Base-by-base conservation (phyloP, 2,113 vertebrate species). In the Campylomormyrus tamandua region DNA sequence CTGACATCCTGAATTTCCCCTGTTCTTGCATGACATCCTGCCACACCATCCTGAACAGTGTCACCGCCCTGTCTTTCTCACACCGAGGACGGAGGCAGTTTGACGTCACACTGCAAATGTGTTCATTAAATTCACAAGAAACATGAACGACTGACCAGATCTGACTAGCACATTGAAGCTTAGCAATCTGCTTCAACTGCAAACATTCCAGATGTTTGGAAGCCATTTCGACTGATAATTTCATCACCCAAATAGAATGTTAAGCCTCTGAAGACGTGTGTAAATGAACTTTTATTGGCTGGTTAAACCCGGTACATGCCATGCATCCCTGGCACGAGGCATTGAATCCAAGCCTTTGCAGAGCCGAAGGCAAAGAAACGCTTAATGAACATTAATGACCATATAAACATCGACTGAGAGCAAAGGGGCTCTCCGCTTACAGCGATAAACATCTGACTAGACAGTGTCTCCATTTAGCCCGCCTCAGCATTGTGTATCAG, bases 321-420 rank as follows among this genome's bases (percentile, higher is more conserved):
- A 8, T 70, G 17, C 70, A 42, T 7, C 35, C 74, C 31, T 39
- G 74, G 15, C 35, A 42, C 31, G 35, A 80, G 17, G 35, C 35
- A 42, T 39, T 42, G 74, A 1, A 6, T 77, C 70, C 70, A 39
- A 77, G 3, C 70, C 27, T 39, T 77, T 80, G 74, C 35, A 35
- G 35, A 42, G 15, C 17, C 0, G 10, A 42, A 35, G 70, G 31
- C 70, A 77, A 5, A 39, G 70, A 39, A 42, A 80, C 1, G 0
- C 74, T 80, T 80, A 80, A 80, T 80, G 74, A 80, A 80, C 74
- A 80, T 42, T 80, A 80, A 80, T 42, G 74, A 80, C 74, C 74
- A 80, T 39, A 42, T 80, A 80, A 80, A 80, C 74, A 80, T 35
- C 42, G 74, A 42, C 31, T 80, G 31, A 80, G 35, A 42, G 74